Conservation (phyloP, 2,797 vertebrate genomes). For the Meda fulgida region DNA sequence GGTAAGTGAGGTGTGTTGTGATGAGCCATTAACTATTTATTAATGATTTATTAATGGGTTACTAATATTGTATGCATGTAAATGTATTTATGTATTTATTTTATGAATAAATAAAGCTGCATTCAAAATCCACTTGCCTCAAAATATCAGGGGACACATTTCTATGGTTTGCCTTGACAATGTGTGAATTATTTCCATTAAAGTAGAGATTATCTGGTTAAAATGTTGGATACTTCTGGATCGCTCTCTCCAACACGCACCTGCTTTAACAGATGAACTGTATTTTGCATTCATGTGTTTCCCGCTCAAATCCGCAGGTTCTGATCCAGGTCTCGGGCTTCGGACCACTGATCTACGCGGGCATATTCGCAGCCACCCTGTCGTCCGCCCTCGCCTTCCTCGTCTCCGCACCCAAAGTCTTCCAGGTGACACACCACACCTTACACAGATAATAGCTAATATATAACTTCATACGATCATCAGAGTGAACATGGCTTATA, state of each 20-base stretch:
- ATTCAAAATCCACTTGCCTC: not conserved
- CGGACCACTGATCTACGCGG: conserved; percentile 74
- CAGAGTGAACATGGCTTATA: not conserved
- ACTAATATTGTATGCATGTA: too few species aligned
- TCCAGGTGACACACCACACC: conserved; percentile 71
- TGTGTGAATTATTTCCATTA: not conserved
- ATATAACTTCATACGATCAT: not conserved
- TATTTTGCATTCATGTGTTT: not conserved
- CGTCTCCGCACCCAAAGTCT: conserved; percentile 81
- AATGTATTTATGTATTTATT: not conserved
- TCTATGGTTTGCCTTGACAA: not conserved
- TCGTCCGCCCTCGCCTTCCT: conserved; percentile 82
- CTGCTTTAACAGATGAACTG: not conserved
- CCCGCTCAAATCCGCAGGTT: conserved; percentile 60
- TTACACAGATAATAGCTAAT: not conserved
- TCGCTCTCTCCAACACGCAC: not conserved
- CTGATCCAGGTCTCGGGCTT: conserved; percentile 76
- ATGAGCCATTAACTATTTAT: too few species aligned
- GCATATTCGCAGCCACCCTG: conserved; percentile 79
- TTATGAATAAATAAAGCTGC: not conserved
- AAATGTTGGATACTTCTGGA: not conserved
- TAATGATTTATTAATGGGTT: too few species aligned
- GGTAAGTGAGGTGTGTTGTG: too few species aligned
- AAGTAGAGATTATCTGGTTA: not conserved
- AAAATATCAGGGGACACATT: not conserved